A percentile compares a stretch with the other conserved stretches of the same genome.
Conservation (phyloP, 1,140 invertebrate genomes). For the Sinonovacula constricta region DNA sequence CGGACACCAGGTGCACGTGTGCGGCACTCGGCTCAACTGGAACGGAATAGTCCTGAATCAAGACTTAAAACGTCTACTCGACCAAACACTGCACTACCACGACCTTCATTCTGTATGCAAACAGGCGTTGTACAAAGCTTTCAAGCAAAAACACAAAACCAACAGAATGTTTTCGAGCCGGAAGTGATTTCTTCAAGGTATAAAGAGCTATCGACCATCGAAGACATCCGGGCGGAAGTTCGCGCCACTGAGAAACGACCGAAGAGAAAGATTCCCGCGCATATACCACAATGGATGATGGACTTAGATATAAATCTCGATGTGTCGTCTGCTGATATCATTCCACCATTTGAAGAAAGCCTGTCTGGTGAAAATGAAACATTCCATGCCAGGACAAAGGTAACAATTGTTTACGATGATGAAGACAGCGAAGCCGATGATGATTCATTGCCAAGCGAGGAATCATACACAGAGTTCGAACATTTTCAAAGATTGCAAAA, state of each 20-base stretch:
- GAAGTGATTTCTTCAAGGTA: neutral
- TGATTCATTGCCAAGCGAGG: neutral
- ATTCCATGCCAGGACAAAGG: neutral
- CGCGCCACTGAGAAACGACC: neutral
- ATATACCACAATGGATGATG: constrained; percentile 35
- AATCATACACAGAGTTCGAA: neutral
- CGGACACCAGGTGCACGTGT: constrained; percentile 29
- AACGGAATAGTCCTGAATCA: neutral
- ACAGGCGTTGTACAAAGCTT: constrained; percentile 7
- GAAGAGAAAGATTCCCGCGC: neutral
- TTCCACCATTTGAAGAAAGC: constrained; percentile 17
- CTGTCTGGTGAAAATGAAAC: neutral
- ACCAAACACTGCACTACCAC: too few relatives aligned
- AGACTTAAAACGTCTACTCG: neutral
- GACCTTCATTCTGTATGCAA: constrained; percentile 12
- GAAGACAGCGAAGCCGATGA: neutral
- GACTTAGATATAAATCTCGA: constrained; percentile 44
- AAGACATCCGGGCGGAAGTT: constrained; percentile 20
- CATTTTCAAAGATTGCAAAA: too few relatives aligned
- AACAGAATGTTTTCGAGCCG: neutral
- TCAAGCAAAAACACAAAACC: neutral
- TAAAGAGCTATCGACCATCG: constrained; percentile 34
- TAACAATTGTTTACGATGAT: neutral
- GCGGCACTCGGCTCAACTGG: constrained; percentile 27
- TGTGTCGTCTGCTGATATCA: constrained; percentile 33